Percentiles rank a stretch among this genome's conserved stretches.
phyloP scores from a whole-genome alignment of 35 echinoderm and acorn worm genomes.

The Ophioderma brevispina region DNA sequence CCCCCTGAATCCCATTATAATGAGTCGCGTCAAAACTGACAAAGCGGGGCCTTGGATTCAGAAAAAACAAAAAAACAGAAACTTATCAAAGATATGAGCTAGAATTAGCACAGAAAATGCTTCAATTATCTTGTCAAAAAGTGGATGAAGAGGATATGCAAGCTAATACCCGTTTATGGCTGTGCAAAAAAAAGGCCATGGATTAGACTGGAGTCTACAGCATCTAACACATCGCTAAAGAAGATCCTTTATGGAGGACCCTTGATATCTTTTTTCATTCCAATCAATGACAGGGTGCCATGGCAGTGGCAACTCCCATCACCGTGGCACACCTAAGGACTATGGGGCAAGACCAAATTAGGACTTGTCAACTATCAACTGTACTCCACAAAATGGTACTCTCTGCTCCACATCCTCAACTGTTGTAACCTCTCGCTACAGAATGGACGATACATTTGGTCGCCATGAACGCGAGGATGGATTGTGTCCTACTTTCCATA shows the following conservation, averaged over 20 bases:
- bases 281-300: neutral
- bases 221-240: too few species aligned
- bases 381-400: neutral
- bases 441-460: too few species aligned
- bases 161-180: neutral
- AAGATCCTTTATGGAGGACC: neutral
- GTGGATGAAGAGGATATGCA: conserved; percentile 1
- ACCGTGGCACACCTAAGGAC: neutral
- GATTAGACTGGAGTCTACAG: neutral
- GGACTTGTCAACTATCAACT: neutral
- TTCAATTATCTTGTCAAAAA: conserved; percentile 4
- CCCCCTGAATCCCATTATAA: neutral
- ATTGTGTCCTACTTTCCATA: too few species aligned
- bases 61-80: neutral
- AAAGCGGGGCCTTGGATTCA: neutral
- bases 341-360: conserved; percentile 16
- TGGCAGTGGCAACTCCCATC: neutral
- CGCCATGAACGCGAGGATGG: too few species aligned
- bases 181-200: neutral
- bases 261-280: neutral
- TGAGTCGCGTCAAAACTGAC: neutral
- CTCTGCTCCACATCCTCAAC: neutral
- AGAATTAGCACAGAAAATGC: neutral
- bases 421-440: neutral
- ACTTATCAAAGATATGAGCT: conserved; percentile 6